phyloP scores from a whole-genome alignment of 37 sponge, comb jelly and placozoan genomes.

The Axinella damicornis region DNA sequence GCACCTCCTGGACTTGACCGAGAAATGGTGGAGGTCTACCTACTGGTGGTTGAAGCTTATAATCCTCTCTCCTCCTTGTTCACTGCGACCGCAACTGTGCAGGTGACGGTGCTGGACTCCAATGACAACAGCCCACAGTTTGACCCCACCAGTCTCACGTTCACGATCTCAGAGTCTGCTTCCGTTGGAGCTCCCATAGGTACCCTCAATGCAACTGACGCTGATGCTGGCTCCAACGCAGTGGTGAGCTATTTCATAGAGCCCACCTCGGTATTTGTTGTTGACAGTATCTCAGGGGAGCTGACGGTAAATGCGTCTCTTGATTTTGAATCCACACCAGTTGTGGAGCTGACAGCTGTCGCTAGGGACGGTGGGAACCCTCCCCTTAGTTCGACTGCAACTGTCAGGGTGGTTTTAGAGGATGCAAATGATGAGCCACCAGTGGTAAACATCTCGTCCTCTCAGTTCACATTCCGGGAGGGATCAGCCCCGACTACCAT shows the following conservation, averaged over 20 bases:
- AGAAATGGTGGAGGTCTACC: constrained; percentile 12
- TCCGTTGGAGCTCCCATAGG: constrained; percentile 40
- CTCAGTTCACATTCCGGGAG: constrained; percentile 51
- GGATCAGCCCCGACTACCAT: constrained; percentile 33
- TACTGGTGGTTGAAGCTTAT: constrained; percentile 39
- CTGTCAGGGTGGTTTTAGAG: constrained; percentile 27
- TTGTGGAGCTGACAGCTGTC: constrained; percentile 5
- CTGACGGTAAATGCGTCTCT: constrained; percentile 17
- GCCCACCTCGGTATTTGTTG: constrained; percentile 11
- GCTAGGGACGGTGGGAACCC: constrained; percentile 70
- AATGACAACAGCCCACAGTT: constrained; percentile 74
- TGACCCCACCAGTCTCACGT: constrained; percentile 3
- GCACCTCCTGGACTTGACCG: constrained; percentile 48
- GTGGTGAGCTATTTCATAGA: constrained; percentile 28
- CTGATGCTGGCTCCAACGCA: constrained; percentile 52
- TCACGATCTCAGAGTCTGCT: constrained; percentile 43
- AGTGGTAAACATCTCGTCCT: background rate
- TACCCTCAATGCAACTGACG: constrained; percentile 45
- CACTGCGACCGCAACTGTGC: constrained; percentile 45
- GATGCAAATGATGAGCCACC: constrained; percentile 49
- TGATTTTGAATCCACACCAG: constrained; percentile 36
- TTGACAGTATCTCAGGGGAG: constrained; percentile 47
- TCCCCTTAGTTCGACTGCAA: constrained; percentile 14
- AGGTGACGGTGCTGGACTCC: constrained; percentile 46
- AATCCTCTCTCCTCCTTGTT: constrained; percentile 45